phyloP scores from a whole-genome alignment of 2,113 vertebrate species.

The Otus sunia region DNA sequence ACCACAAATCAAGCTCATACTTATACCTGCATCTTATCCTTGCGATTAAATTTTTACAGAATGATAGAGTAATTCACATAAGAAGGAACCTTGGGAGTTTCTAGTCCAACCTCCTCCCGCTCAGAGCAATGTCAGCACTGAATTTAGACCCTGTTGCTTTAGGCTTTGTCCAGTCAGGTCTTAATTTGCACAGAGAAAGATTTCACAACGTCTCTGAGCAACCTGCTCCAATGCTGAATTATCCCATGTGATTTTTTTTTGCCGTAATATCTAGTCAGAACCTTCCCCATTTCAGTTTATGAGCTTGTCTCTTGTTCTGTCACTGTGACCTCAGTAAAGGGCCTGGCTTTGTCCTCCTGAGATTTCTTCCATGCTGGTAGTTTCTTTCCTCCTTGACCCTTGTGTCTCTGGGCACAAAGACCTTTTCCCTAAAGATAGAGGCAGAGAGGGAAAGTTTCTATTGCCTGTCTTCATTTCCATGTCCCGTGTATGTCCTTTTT shows the following conservation, averaged over 20 bases:
- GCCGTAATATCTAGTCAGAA: not conserved
- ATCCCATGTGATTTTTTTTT: not conserved
- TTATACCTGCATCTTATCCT: slow-evolving; percentile 28
- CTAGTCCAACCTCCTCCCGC: not conserved
- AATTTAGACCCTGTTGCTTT: not conserved
- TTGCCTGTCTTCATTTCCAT: not conserved
- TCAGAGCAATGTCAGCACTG: not conserved
- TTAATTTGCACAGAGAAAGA: not conserved
- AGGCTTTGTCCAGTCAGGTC: not conserved
- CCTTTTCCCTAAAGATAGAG: not conserved
- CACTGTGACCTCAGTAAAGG: not conserved
- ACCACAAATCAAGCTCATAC: slow-evolving; percentile 38
- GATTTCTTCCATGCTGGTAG: not conserved
- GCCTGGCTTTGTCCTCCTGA: not conserved
- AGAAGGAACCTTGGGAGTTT: not conserved
- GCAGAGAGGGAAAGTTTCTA: not conserved
- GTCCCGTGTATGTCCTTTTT: not conserved
- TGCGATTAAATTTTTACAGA: slow-evolving; percentile 38
- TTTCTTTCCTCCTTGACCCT: not conserved
- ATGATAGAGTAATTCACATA: not conserved
- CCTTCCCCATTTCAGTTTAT: not conserved
- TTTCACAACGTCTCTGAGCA: not conserved
- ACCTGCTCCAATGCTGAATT: not conserved
- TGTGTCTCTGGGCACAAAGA: not conserved
- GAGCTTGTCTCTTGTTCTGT: not conserved